Evolutionary conservation across 2,888 invertebrate genomes (phyloP), one percentile per base, ranked within the genome.

Genomic region (Dione juno): DNA sequence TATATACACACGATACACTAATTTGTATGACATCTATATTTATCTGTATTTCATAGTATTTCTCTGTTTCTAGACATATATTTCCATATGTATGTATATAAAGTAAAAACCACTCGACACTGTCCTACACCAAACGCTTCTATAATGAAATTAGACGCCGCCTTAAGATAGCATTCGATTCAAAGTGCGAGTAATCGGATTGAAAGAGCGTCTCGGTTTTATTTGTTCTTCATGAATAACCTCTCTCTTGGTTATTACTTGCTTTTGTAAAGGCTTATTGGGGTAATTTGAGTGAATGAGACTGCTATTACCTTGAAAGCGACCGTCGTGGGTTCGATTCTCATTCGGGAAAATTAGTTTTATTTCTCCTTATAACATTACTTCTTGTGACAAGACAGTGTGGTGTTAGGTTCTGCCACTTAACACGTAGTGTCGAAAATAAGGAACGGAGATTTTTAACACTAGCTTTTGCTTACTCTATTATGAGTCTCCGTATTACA

Each of bases 151-250:
- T 90, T 89, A 90, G 80, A 79, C 77, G 74, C 78, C 81, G 84
- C 80, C 84, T 83, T 87, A 87, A 87, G 88, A 85, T 84, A 82
- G 79, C 82, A 88, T 88, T 87, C 85, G 85, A 89, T 89, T 91
- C 90, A 91, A 91, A 90, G 88, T 86, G 81, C 83, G 79, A 71
- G 71, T 80, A 79, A 81, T 80, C 76, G 71, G 74, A 80, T 80
- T 78, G 71, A 54, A 65, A 71, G 68, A 71, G 74, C 68, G 73
- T 68, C 45, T 66, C 50, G 68, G 65, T 68, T 69, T 63, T 71
- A 58, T 52, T 70, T 67, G 71, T 48, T 50, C 67, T 64, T 64
- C 64, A 43, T 64, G 64, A 64, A 50, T 64, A 64, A 50, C 50
- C 50, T 50, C 50, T 64, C 35, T 35, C 35, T 63, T 14, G 21